Evolutionary conservation across 1,140 invertebrate genomes (phyloP).

Genomic region (Pseudomyrmex cubaensis): DNA sequence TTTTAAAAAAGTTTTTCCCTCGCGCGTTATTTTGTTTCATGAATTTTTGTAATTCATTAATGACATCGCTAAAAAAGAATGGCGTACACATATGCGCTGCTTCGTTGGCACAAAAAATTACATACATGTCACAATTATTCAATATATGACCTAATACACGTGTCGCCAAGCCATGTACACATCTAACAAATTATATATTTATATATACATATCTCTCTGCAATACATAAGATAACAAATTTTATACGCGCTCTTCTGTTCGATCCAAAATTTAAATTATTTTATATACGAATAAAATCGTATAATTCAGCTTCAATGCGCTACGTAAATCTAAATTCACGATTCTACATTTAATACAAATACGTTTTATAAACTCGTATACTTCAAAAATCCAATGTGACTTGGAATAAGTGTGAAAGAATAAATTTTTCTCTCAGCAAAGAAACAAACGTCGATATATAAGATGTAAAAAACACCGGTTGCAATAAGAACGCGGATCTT

Average conservation of each 20-base stretch:
- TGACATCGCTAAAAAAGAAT: conserved; percentile 20
- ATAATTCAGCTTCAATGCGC: neutral
- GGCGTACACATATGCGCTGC: neutral
- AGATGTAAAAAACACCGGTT: neutral
- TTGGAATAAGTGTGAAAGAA: conserved; percentile 29
- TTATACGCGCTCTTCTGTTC: conserved; percentile 20
- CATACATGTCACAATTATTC: conserved; percentile 21
- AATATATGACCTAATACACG: neutral
- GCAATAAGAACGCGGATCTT: neutral
- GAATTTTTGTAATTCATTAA: conserved; percentile 28
- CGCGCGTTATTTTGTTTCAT: neutral
- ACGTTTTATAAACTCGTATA: neutral
- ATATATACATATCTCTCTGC: neutral
- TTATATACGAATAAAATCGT: neutral
- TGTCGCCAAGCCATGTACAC: neutral
- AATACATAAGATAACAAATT: conserved; percentile 12
- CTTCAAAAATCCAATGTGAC: neutral
- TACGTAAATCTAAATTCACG: neutral
- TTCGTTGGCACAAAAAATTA: conserved; percentile 30
- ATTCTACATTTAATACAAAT: neutral
- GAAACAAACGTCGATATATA: neutral
- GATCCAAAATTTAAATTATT: conserved; percentile 6
- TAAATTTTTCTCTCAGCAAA: conserved; percentile 13
- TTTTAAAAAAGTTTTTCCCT: neutral
- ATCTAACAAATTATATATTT: conserved; percentile 3